Base-by-base conservation (phyloP, 2,797 vertebrate genomes). In the Falco biarmicus region DNA sequence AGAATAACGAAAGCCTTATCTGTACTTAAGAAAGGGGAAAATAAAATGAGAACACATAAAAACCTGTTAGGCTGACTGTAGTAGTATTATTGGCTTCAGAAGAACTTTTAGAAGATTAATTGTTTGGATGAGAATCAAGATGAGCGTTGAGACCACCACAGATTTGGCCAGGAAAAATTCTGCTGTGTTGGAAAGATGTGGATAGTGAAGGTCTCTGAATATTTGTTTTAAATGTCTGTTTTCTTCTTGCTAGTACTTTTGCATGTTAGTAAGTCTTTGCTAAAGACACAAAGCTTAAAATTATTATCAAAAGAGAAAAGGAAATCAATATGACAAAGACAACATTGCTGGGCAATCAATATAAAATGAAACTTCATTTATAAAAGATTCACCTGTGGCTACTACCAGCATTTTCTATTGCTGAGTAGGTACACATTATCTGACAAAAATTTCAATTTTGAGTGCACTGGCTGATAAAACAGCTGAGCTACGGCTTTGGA, bases 341-440 rank as follows among this genome's bases (percentile, higher is more conserved):
- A 51, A 16, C 70, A 31, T 26, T 84, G 50, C 5, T 71, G 14
- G 16, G 6, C 32, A 61, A 69, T 31, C 16, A 53, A 11, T 69
- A 50, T 13, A 50, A 9, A 61, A 84, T 24, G 18, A 29, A 1
- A 1, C 12, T 61, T 53, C 10, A 37, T 87, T 60, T 50, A 41
- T 16, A 39, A 37, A 32, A 86, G 2, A 10, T 37, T n/a, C 9
- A 66, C 13, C 32, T 37, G 14, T 59, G 9, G 24, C 59, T 73
- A 17, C 19, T 39, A 73, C 11, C 3, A 70, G 5, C 8, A 54
- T 59, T 59, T 77, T 91, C 68, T 34, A 6, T 37, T 11, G 34
- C 32, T 51, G 3, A 34, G 3, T 2, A 51, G 6, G 13, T 20
- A 45, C 1, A 20, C 0, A 5, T 28, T 56, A 48, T 6, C 2